phyloP scores from a whole-genome alignment of 2,888 invertebrate genomes.

The Crocallis elinguaria region DNA sequence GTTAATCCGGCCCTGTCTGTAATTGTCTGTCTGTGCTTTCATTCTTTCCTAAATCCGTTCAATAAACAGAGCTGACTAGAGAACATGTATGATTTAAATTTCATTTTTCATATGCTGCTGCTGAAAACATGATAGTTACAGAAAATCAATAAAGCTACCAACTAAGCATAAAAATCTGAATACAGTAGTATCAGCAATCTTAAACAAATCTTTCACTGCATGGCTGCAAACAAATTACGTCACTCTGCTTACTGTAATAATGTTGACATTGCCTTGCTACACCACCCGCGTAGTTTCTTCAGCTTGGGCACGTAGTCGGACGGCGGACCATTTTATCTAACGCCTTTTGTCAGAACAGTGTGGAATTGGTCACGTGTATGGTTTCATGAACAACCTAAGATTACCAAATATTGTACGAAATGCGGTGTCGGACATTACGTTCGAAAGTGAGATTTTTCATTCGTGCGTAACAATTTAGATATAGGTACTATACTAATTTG shows the following conservation, averaged over 20 bases:
- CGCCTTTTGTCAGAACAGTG: conserved; percentile 21
- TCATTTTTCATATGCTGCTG: no score
- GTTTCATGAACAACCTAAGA: background rate
- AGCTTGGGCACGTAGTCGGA: conserved; percentile 47
- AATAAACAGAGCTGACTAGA: no score
- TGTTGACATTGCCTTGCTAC: conserved; percentile 54
- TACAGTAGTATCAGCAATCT: background rate
- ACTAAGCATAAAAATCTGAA: background rate
- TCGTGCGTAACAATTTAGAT: conserved; percentile 2
- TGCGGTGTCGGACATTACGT: background rate
- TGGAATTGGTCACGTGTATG: conserved; percentile 13
- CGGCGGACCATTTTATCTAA: conserved; percentile 22
- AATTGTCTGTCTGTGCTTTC: no score
- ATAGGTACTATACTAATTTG: background rate
- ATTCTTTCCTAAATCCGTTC: no score
- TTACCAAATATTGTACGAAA: background rate
- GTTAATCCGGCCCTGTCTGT: no score
- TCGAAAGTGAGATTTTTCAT: background rate
- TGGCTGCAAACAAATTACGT: conserved; percentile 41
- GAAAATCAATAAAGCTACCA: background rate
- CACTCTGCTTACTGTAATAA: conserved; percentile 38
- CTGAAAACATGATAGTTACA: no score
- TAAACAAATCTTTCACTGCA: conserved; percentile 22
- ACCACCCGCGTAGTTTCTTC: conserved; percentile 30
- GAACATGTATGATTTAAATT: no score